Evolutionary conservation across 1,140 invertebrate species (phyloP), one percentile per base, ranked within the genome.

Genomic region (Drosophila sp.): DNA sequence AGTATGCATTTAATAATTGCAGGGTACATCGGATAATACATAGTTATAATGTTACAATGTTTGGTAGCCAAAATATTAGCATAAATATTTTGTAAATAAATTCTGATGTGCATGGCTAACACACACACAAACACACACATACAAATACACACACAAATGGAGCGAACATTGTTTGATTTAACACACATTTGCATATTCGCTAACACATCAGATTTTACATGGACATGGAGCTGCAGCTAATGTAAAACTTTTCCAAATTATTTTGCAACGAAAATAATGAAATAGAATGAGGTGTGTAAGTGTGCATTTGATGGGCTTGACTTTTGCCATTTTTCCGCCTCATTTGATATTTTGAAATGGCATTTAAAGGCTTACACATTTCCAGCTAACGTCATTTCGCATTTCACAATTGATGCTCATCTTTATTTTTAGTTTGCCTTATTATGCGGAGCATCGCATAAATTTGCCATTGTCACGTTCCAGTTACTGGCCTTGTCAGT

Each of bases 11-110:
- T 11, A 6, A 5, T 21, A 40, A 13, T 25, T 56, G 9, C 53
- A 41, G 61, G 32, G 48, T 43, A 64, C 13, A 4, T n/a, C 11
- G n/a, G 27, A 46, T 14, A 50, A 56, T 32, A 16, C 46, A 69
- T n/a, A n/a, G n/a, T n/a, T n/a, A 57, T 65, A 77, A 67, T 78
- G 63, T 41, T 38, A 29, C 38, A 57, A 29, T 74, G 65, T 70
- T 58, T 64, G 69, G 18, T 54, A 66, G 59, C 59, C 65, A 86
- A 63, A 76, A 86, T 82, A 86, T 87, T 87, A 76, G 66, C 82
- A 87, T 87, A 86, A 72, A 78, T 75, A 82, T 86, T 78, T 76
- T 66, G 66, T 48, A 63, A 56, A 69, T 78, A 70, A 64, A 72
- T 78, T 78, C 57, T 63, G 57, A 71, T 73, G 73, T 70, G 64